Evolutionary conservation across 2,113 vertebrate species (phyloP).

Genomic region (Plotosus lineatus): DNA sequence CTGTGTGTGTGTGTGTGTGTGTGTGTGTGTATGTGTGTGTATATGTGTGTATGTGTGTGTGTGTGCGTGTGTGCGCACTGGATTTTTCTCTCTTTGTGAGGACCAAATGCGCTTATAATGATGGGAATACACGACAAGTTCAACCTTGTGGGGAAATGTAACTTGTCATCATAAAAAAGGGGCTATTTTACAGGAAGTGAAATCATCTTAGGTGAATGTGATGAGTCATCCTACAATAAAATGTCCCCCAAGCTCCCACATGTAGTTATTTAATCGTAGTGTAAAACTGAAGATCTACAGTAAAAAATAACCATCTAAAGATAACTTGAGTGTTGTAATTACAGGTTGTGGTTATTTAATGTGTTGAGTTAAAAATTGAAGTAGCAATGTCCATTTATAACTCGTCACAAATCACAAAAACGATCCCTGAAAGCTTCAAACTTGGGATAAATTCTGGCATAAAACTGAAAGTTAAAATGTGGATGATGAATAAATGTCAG

Average conservation of each 20-base stretch:
- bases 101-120: constrained; percentile 1
- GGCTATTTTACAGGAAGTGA: not conserved
- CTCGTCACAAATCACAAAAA: not conserved
- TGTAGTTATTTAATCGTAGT: not conserved
- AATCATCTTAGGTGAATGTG: not conserved
- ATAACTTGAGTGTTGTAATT: not conserved
- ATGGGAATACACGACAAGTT: not conserved
- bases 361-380: not conserved
- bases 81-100: not conserved
- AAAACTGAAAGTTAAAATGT: too few species aligned
- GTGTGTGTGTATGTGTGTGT: not conserved
- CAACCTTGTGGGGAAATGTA: not conserved
- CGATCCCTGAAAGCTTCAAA: too few species aligned
- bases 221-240: not conserved
- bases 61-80: not conserved
- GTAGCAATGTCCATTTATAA: not conserved
- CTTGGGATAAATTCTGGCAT: too few species aligned
- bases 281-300: not conserved
- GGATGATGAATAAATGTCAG: too few species aligned
- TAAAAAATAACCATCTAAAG: not conserved
- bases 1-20: not conserved
- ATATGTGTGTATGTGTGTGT: not conserved
- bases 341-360: not conserved
- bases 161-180: not conserved
- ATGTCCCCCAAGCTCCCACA: not conserved